Evolutionary conservation across 2,888 invertebrate genomes (phyloP), one percentile per base, ranked within the genome.

Genomic region (Drosophila borborema): DNA sequence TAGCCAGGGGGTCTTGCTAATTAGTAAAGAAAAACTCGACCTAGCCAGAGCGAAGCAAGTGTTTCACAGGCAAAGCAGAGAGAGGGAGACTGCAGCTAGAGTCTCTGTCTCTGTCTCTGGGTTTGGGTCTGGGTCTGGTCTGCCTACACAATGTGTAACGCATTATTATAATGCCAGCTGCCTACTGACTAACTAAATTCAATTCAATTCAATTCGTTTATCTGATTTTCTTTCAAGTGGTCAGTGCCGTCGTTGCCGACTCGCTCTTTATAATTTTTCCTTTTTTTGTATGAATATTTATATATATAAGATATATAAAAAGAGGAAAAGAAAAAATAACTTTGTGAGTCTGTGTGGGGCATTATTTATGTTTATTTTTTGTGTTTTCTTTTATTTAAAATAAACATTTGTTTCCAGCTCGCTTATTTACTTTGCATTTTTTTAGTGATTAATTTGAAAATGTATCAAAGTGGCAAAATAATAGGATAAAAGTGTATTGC

Each of bases 211-310:
- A 86, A 72, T 83, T 75, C 77, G 86, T 81, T 86, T 83, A 83
- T 83, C 78, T 86, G 81, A 83, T 83, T 86, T 74, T 72, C 69
- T 72, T 70, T 83, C 73, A 73, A 86, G 83, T 82, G 83, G 86
- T 69, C 77, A 55, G 64, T 67, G 31, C 31, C 73, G 54, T 34
- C 54, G 60, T 41, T 18, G 36, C 58, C 55, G 81, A 20, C 68
- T 59, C 41, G 59, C 59, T 31, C 45, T 48, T 34, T 41, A 56
- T 54, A 62, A 51, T 72, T 54, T 38, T 56, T 16, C 45, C 58
- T 28, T 36, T 40, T 48, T 49, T 53, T 18, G 55, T 72, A 69
- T 82, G 73, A 84, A 84, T 84, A 84, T 82, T 81, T 75, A 75
- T 82, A 45, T 7, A 5, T 23, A 23, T 23, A 12, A n/a, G n/a